Evolutionary conservation across 2,113 vertebrate species (phyloP).

Genomic region (Stercorarius parasiticus): DNA sequence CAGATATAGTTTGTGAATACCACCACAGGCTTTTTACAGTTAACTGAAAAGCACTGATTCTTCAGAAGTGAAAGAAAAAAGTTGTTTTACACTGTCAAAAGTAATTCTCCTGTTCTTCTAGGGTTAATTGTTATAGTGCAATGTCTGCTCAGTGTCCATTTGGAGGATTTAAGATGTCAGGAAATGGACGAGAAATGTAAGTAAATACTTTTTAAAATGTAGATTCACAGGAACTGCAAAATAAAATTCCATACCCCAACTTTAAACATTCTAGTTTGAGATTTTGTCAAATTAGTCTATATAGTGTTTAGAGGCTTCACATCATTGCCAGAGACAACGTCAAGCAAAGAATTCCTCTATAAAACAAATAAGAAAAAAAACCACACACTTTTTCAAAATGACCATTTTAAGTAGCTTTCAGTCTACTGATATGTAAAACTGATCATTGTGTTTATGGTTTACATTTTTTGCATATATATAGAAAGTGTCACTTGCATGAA

Average conservation of each 20-base stretch:
- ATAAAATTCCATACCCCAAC: neutral
- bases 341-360: neutral
- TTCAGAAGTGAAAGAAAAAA: neutral
- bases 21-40: neutral
- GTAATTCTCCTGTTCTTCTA: constrained; percentile 15
- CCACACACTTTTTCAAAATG: neutral
- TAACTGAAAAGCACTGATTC: neutral
- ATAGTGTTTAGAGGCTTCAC: neutral
- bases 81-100: neutral
- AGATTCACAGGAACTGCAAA: neutral
- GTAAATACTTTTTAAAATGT: constrained; percentile 5
- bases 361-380: neutral
- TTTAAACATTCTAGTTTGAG: neutral
- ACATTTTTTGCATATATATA: neutral
- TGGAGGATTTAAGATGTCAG: constrained; percentile 93
- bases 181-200: constrained; percentile 91
- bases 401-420: neutral
- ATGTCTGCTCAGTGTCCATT: constrained; percentile 82
- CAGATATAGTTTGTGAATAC: neutral
- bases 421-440: neutral
- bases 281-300: neutral
- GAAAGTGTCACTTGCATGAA: neutral
- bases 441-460: neutral
- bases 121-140: constrained; percentile 88
- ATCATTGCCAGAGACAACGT: neutral